Conservation (phyloP, 2,888 invertebrate species). For the Lasiommata megera region DNA sequence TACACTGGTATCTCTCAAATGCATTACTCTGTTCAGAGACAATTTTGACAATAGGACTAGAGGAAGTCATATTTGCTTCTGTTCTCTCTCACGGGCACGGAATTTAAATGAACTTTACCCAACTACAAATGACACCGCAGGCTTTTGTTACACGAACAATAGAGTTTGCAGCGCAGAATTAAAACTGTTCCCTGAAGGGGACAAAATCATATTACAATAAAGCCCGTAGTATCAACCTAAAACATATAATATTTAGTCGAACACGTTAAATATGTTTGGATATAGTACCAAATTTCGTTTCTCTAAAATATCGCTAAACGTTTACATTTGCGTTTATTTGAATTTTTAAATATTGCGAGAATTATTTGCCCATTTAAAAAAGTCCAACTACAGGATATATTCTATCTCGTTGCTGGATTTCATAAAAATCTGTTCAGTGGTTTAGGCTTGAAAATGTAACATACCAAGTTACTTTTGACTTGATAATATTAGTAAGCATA, state of each 20-base stretch:
- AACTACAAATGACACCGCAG: conserved; percentile 70
- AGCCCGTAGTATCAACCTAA: conserved; percentile 39
- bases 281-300: no score
- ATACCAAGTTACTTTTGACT: no score
- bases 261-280: not conserved
- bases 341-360: no score
- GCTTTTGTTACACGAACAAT: conserved; percentile 77
- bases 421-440: no score
- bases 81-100: conserved; percentile 74
- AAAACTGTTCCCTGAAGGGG: conserved; percentile 77
- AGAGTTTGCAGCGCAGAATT: conserved; percentile 75
- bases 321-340: no score
- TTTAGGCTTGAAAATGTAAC: no score
- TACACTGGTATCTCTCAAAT: conserved; percentile 1
- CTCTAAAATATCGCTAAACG: no score
- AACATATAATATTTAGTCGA: not conserved
- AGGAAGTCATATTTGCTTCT: conserved; percentile 79
- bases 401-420: no score
- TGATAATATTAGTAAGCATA: no score
- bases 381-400: no score
- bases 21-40: conserved; percentile 12
- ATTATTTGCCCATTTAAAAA: no score
- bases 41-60: conserved; percentile 38
- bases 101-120: conserved; percentile 80
- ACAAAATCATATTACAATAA: conserved; percentile 77